Percentiles rank a stretch among this genome's conserved stretches.
These are phyloP conservation scores for Slavum lentiscoides DNA, from an alignment of 2,888 invertebrate genomes.

Conservation along the genomic window DNA sequence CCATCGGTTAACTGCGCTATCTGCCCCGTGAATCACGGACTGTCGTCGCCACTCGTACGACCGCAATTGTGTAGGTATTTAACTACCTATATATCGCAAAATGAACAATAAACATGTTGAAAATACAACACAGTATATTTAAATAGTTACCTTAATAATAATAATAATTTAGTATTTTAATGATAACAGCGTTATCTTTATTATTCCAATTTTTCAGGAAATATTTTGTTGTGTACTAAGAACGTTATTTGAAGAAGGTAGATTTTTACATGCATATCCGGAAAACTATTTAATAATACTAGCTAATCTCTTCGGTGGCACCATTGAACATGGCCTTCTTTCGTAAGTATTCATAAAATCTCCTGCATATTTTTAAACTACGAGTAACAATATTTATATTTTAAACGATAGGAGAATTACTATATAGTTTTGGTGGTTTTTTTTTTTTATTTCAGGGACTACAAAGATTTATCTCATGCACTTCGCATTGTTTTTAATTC, in stretches of 20 bases:
- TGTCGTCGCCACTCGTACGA: too few relatives aligned
- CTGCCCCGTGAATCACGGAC: too few relatives aligned
- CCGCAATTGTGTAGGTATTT: too few relatives aligned
- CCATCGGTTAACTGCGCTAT: too few relatives aligned
- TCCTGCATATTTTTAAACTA: too few relatives aligned
- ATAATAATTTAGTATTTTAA: too few relatives aligned
- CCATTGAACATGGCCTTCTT: constrained; percentile 91
- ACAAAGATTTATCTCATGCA: constrained; percentile 83
- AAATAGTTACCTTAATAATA: too few relatives aligned
- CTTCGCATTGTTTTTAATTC: constrained; percentile 92
- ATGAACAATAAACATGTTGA: too few relatives aligned
- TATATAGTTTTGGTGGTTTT: neutral
- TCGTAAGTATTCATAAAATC: constrained; percentile 62
- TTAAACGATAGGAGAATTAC: neutral
- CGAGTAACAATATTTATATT: too few relatives aligned
- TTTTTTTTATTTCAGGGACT: constrained; percentile 62
- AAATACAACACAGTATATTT: too few relatives aligned
- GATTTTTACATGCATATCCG: constrained; percentile 98
- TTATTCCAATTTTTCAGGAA: constrained; percentile 58
- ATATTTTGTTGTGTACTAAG: constrained; percentile 99
- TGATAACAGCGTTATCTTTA: neutral
- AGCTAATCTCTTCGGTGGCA: constrained; percentile 96
- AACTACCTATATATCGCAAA: too few relatives aligned
- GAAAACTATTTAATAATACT: constrained; percentile 97
- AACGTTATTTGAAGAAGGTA: constrained; percentile 95